Conservation (phyloP, 2,113 vertebrate species). For the Pluvianellus socialis region DNA sequence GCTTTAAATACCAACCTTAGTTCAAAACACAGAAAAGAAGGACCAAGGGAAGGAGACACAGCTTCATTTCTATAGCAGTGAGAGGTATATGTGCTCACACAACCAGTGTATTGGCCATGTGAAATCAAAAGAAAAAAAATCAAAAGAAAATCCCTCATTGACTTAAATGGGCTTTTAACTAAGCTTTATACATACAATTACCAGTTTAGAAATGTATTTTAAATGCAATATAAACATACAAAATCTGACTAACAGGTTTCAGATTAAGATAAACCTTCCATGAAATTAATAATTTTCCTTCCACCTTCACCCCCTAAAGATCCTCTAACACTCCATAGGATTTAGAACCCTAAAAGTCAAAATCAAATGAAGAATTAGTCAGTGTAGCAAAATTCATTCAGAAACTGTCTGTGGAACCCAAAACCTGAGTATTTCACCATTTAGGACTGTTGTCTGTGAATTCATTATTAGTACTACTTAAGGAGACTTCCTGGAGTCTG, state of each 20-base stretch:
- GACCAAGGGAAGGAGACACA: neutral
- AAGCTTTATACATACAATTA: neutral
- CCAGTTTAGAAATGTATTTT: neutral
- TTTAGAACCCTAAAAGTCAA: neutral
- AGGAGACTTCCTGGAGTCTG: neutral
- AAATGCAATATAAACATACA: neutral
- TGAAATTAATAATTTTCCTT: neutral
- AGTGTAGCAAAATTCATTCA: neutral
- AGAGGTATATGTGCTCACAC: neutral
- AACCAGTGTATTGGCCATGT: neutral
- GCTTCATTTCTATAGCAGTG: neutral
- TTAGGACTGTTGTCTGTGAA: neutral
- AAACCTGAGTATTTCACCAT: neutral
- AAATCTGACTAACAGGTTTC: neutral
- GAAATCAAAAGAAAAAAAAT: neutral
- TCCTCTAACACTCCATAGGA: neutral
- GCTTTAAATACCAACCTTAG: neutral
- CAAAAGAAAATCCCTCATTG: neutral
- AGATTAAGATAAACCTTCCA: neutral
- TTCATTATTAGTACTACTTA: neutral
- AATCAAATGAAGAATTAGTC: neutral
- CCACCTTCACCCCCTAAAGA: neutral
- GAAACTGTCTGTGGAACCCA: neutral
- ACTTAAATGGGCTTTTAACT: neutral
- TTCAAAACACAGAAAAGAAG: neutral